These are phyloP conservation scores for Atlantisia rogersi DNA, from an alignment of 2,113 vertebrate genomes.

Conservation along the genomic window DNA sequence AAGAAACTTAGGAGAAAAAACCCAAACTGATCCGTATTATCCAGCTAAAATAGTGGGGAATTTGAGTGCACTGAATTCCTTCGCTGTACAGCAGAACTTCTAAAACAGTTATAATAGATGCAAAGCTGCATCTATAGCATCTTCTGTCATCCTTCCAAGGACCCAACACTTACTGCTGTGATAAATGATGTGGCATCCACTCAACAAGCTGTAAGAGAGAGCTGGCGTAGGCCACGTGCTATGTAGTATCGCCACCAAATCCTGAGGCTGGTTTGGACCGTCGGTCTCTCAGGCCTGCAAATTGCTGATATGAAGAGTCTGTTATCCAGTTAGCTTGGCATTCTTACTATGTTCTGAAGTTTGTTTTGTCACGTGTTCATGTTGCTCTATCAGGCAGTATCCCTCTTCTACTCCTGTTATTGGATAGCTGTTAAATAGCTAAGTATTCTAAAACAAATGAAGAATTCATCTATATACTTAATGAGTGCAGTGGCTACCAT, in stretches of 20 bases:
- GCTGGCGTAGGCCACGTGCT: constrained; percentile 51
- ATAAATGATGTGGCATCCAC: constrained; percentile 57
- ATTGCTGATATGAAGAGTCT: constrained; percentile 3
- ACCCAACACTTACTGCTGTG: constrained; percentile 50
- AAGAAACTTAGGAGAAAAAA: constrained; percentile 40
- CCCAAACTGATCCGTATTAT: neutral
- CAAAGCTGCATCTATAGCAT: neutral
- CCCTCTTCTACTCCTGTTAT: constrained; percentile 43
- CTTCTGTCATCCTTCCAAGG: constrained; percentile 42
- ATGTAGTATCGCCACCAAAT: constrained; percentile 40
- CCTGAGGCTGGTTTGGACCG: constrained; percentile 30
- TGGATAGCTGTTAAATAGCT: neutral
- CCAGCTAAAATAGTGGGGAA: constrained; percentile 19
- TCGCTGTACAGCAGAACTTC: constrained; percentile 32
- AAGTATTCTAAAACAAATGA: neutral
- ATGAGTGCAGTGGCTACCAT: neutral
- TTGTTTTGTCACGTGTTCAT: constrained; percentile 68
- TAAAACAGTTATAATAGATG: neutral
- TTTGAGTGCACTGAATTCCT: constrained; percentile 54
- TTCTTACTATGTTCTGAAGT: constrained; percentile 52
- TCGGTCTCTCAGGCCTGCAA: constrained; percentile 49
- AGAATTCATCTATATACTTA: neutral
- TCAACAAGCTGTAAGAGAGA: constrained; percentile 60
- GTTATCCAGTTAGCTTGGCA: constrained; percentile 49
- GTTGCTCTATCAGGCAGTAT: constrained; percentile 55